A percentile compares a stretch with the other conserved stretches of the same genome.
Evolutionary conservation across 2,797 vertebrate species (phyloP).

Genomic region (Hozukius guyotensis): DNA sequence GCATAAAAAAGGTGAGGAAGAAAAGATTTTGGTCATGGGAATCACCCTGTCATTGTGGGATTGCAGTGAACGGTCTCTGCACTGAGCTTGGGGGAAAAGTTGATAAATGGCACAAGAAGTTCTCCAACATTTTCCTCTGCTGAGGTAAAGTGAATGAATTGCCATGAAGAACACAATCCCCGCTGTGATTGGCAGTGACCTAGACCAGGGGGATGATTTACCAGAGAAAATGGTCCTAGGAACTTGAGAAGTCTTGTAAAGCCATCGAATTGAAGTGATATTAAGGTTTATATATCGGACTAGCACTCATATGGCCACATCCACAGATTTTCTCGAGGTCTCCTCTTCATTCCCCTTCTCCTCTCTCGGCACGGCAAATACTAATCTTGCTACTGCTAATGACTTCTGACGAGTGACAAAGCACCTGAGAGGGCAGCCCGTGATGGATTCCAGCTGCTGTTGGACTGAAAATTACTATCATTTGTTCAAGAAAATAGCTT

Average conservation of each 20-base stretch:
- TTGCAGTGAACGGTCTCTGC: constrained; percentile 16
- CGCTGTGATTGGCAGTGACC: constrained; percentile 52
- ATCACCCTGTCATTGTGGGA: constrained; percentile 8
- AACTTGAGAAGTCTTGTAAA: constrained; percentile 63
- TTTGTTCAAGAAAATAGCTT: constrained; percentile 85
- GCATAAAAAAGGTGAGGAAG: constrained; percentile 22
- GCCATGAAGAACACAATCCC: constrained; percentile 48
- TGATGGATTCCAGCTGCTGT: constrained; percentile 78
- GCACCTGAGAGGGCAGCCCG: constrained; percentile 71
- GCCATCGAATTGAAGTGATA: constrained; percentile 59
- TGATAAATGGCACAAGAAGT: constrained; percentile 38
- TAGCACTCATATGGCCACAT: constrained; percentile 38
- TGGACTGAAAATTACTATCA: constrained; percentile 82
- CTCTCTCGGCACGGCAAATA: constrained; percentile 67
- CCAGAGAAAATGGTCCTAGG: constrained; percentile 51
- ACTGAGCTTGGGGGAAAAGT: constrained; percentile 27
- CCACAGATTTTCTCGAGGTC: constrained; percentile 56
- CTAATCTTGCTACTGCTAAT: constrained; percentile 82
- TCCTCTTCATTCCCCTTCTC: constrained; percentile 46
- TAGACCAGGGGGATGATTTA: constrained; percentile 58
- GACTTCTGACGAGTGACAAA: constrained; percentile 86
- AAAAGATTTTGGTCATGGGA: constrained; percentile 23
- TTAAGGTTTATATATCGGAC: constrained; percentile 69
- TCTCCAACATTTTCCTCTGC: constrained; percentile 34
- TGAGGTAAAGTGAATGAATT: constrained; percentile 48